Conservation (phyloP, 2,113 vertebrate species). For the Oreochromis niloticus region DNA sequence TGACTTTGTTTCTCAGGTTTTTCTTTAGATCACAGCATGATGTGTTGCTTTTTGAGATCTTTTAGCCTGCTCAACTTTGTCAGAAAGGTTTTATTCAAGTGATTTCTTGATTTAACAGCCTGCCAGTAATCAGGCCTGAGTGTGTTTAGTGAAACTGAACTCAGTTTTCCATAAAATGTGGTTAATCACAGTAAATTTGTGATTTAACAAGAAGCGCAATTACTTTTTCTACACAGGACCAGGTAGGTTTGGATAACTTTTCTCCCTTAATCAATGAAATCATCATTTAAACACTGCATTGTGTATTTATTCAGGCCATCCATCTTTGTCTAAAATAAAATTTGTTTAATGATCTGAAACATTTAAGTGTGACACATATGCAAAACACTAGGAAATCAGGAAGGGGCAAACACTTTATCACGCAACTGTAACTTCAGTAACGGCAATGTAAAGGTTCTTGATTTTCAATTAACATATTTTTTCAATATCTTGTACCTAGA, state of each 20-base stretch:
- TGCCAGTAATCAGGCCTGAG: neutral
- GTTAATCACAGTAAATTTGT: neutral
- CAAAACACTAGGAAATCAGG: neutral
- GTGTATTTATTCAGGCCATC: neutral
- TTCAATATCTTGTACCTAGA: neutral
- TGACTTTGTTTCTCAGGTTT: neutral
- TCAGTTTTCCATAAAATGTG: neutral
- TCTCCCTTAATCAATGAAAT: neutral
- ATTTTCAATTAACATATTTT: neutral
- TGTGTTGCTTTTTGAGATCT: neutral
- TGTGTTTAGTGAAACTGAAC: neutral
- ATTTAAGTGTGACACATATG: neutral
- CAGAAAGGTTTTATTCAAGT: neutral
- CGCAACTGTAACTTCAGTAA: neutral
- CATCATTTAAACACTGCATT: neutral
- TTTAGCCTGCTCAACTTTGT: neutral
- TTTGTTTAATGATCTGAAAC: neutral
- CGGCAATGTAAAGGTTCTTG: neutral
- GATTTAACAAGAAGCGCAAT: neutral
- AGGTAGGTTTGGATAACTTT: neutral
- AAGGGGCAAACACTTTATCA: neutral
- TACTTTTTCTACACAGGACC: neutral
- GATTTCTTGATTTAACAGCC: neutral
- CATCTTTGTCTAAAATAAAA: neutral
- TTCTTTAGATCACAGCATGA: neutral